Evolutionary conservation across 2,888 invertebrate genomes (phyloP).

Genomic region (Diplazon laetatorius): DNA sequence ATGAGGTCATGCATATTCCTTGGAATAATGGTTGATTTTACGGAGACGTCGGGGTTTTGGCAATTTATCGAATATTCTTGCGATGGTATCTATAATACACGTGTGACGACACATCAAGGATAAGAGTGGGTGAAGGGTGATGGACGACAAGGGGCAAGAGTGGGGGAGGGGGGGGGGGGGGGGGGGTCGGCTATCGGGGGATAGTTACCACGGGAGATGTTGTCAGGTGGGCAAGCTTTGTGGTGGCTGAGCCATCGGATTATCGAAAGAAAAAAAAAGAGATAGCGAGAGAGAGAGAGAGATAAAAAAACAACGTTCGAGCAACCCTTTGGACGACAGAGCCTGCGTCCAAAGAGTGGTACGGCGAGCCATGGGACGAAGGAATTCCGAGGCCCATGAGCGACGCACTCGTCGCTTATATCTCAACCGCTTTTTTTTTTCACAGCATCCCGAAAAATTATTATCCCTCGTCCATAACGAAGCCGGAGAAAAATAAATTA

Average conservation of each 20-base stretch:
- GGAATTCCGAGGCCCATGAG: neutral
- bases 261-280: constrained; percentile 2
- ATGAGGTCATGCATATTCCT: too few species aligned
- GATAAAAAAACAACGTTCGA: neutral
- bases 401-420: neutral
- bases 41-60: too few species aligned
- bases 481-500: constrained; percentile 30
- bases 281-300: neutral
- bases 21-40: too few species aligned
- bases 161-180: neutral
- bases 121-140: neutral
- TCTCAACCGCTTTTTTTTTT: constrained; percentile 10
- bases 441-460: neutral
- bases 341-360: constrained; percentile 12
- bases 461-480: neutral
- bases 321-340: constrained; percentile 32
- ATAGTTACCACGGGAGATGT: neutral
- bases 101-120: constrained; percentile 20
- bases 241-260: constrained; percentile 5
- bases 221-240: constrained; percentile 2
- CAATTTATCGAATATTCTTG: too few species aligned
- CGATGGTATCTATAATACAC: constrained; percentile 4
- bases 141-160: too few species aligned
- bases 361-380: too few species aligned
- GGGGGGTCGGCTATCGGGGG: neutral